phyloP scores from a whole-genome alignment of 2,888 invertebrate species.

The Mythimna impura region DNA sequence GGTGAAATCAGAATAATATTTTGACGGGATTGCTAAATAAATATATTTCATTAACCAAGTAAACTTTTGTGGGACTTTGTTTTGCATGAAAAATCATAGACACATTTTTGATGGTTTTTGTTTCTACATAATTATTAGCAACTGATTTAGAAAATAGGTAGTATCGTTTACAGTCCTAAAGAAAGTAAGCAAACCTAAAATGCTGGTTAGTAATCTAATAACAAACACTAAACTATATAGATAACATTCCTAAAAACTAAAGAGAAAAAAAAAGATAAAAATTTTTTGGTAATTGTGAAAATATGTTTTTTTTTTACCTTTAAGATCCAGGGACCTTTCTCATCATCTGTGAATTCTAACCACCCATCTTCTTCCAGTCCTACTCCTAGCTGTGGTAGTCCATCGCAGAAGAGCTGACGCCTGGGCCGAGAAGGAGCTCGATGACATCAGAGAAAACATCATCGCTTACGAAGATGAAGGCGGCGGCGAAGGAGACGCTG shows the following conservation, averaged over 20 bases:
- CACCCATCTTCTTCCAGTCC: constrained; percentile 84
- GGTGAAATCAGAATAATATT: constrained; percentile 34
- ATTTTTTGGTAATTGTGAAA: background rate
- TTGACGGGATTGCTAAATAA: constrained; percentile 9
- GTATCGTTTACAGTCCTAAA: too few relatives aligned
- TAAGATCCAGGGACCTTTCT: background rate
- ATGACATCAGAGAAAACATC: constrained; percentile 99
- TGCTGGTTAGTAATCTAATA: too few relatives aligned
- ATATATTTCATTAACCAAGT: constrained; percentile 5
- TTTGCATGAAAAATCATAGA: background rate
- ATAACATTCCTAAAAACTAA: too few relatives aligned
- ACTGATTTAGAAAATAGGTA: too few relatives aligned
- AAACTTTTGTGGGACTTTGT: constrained; percentile 1
- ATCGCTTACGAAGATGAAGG: constrained; percentile 99
- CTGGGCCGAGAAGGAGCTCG: constrained; percentile 97
- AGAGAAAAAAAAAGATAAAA: too few relatives aligned
- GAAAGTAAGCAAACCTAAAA: too few relatives aligned
- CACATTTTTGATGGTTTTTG: too few relatives aligned
- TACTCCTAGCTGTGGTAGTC: constrained; percentile 97
- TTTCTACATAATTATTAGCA: too few relatives aligned
- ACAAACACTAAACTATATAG: too few relatives aligned
- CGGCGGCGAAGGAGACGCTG: constrained; percentile 99
- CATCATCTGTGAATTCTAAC: constrained; percentile 20
- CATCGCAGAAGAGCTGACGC: constrained; percentile 96
- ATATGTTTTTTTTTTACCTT: background rate